Conservation (phyloP, 2,888 invertebrate genomes). For the Cerceris ruficornis region DNA sequence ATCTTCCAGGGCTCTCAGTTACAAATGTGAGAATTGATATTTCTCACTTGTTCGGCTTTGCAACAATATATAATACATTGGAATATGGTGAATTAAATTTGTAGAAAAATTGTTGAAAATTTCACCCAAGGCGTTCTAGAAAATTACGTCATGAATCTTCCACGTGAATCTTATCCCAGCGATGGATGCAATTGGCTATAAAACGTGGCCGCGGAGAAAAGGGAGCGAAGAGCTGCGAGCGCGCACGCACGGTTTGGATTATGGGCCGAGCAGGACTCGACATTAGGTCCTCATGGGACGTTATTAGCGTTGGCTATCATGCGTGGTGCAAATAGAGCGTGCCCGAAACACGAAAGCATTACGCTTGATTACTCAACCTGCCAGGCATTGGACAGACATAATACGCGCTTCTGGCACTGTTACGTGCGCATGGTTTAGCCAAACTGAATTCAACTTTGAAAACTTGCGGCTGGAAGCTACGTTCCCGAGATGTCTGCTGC, state of each 20-base stretch:
- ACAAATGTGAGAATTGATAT: too few relatives aligned
- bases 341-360: slow-evolving; percentile 75
- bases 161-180: neutral
- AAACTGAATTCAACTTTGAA: slow-evolving; percentile 21
- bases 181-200: neutral
- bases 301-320: slow-evolving; percentile 79
- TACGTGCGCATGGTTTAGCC: slow-evolving; percentile 15
- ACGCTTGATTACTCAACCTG: slow-evolving; percentile 73
- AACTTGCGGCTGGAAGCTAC: neutral
- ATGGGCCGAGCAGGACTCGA: slow-evolving; percentile 62
- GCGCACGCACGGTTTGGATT: slow-evolving; percentile 67
- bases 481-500: neutral
- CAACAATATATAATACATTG: too few relatives aligned
- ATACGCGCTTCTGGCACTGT: slow-evolving; percentile 23
- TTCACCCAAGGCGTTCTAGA: too few relatives aligned
- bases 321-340: slow-evolving; percentile 76
- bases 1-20: too few relatives aligned
- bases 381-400: slow-evolving; percentile 56
- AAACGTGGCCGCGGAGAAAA: slow-evolving; percentile 3
- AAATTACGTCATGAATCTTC: neutral
- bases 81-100: too few relatives aligned
- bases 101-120: too few relatives aligned
- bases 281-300: slow-evolving; percentile 76
- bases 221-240: slow-evolving; percentile 31
- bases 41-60: too few relatives aligned